A percentile compares a stretch with the other conserved stretches of the same genome.
Conservation (phyloP, 2,113 vertebrate genomes). For the Lophura nycthemera region DNA sequence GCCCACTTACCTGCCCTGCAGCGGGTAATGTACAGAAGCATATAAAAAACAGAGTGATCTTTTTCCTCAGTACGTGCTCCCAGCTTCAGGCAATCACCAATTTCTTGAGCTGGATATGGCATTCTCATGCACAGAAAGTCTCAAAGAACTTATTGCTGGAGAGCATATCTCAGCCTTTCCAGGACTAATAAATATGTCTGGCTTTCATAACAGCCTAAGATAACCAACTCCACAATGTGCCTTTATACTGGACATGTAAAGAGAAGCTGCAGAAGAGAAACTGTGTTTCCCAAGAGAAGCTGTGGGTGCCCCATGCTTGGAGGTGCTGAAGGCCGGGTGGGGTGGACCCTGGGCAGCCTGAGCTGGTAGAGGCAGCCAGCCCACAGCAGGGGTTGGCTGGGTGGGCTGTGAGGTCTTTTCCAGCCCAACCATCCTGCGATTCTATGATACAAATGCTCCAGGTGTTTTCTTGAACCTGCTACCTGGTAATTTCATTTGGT, state of each 20-base stretch:
- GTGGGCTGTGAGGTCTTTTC: too few relatives aligned
- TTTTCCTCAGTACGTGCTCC: neutral
- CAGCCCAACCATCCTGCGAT: too few relatives aligned
- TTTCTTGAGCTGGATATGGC: neutral
- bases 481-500: neutral
- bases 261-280: too few relatives aligned
- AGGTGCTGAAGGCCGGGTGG: too few relatives aligned
- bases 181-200: neutral
- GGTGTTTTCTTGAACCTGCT: neutral
- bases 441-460: neutral
- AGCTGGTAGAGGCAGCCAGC: too few relatives aligned
- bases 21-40: accelerated
- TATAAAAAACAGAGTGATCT: neutral
- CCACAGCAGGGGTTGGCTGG: too few relatives aligned
- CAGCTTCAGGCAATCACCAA: neutral
- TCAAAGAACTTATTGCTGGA: neutral
- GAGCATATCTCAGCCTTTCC: neutral
- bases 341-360: too few relatives aligned
- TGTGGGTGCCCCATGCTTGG: too few relatives aligned
- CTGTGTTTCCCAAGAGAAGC: too few relatives aligned
- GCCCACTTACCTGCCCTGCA: neutral
- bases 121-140: neutral
- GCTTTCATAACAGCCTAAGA: neutral
- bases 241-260: neutral
- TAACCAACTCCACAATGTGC: neutral